phyloP scores from a whole-genome alignment of 2,888 invertebrate species.

The Mechanitis messenoides region DNA sequence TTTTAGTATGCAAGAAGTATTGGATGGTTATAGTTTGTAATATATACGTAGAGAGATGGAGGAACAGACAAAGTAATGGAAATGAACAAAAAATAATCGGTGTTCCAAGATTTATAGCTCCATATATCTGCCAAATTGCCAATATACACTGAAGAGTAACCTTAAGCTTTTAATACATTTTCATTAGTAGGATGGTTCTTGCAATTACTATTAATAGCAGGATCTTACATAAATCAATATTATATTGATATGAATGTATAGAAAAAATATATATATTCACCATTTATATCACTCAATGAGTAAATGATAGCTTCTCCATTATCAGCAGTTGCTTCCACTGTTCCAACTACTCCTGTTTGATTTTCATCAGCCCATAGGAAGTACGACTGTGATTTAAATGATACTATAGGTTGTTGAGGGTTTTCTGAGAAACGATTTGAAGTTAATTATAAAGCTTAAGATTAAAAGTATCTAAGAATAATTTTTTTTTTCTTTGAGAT shows the following conservation, averaged over 20 bases:
- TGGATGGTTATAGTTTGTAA: no score
- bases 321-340: slow-evolving; percentile 51
- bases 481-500: no score
- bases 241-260: slow-evolving; percentile 30
- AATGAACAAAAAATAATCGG: background rate
- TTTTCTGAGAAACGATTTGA: slow-evolving; percentile 32
- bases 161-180: background rate
- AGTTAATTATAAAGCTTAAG: slow-evolving; percentile 1
- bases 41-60: no score
- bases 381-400: slow-evolving; percentile 50
- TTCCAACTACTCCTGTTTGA: slow-evolving; percentile 51
- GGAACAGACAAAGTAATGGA: background rate
- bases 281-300: slow-evolving; percentile 43
- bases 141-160: slow-evolving; percentile 1
- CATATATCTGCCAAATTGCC: slow-evolving; percentile 1
- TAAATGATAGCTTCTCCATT: slow-evolving; percentile 54
- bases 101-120: background rate
- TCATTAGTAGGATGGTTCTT: background rate
- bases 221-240: background rate
- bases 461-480: no score
- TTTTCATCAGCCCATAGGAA: slow-evolving; percentile 42
- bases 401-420: slow-evolving; percentile 41
- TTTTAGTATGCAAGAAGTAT: no score
- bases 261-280: slow-evolving; percentile 35
- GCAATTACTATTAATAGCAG: background rate